Percentiles rank a stretch among this genome's conserved stretches.
phyloP scores from a whole-genome alignment of 2,888 invertebrate species.

The Noctuana brunneofusca region DNA sequence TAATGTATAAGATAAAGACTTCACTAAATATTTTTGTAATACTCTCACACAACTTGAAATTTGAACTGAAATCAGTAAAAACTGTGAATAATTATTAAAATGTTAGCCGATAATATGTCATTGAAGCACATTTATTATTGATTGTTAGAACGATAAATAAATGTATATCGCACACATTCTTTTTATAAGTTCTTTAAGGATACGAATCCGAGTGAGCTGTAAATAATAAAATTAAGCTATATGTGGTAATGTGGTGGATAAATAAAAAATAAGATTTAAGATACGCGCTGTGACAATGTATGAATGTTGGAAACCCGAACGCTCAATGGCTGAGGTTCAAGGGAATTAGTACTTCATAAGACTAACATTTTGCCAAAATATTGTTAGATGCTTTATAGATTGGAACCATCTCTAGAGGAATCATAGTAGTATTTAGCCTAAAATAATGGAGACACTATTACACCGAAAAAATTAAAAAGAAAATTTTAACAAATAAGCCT shows the following conservation, averaged over 20 bases:
- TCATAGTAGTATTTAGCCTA: background rate
- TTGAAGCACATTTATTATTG: conserved; percentile 68
- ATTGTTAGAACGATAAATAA: conserved; percentile 56
- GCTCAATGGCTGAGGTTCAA: conserved; percentile 60
- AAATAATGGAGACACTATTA: background rate
- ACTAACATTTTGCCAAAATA: conserved; percentile 38
- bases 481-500: background rate
- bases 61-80: conserved; percentile 22
- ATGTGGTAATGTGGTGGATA: conserved; percentile 40
- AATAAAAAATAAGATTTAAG: conserved; percentile 48
- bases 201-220: conserved; percentile 61
- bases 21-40: conserved; percentile 77
- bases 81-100: conserved; percentile 40
- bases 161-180: conserved; percentile 60
- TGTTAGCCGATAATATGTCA: conserved; percentile 42
- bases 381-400: conserved; percentile 41
- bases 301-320: conserved; percentile 58
- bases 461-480: background rate
- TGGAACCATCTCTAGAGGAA: conserved; percentile 40
- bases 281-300: conserved; percentile 73
- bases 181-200: conserved; percentile 51
- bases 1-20: conserved; percentile 78
- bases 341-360: conserved; percentile 31
- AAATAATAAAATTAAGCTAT: conserved; percentile 63
- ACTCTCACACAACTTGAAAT: conserved; percentile 49